A percentile compares a stretch with the other conserved stretches of the same genome.
These are phyloP conservation scores for Rhorus exstirpatorius DNA, from an alignment of 2,888 invertebrate genomes.

Conservation along the genomic window DNA sequence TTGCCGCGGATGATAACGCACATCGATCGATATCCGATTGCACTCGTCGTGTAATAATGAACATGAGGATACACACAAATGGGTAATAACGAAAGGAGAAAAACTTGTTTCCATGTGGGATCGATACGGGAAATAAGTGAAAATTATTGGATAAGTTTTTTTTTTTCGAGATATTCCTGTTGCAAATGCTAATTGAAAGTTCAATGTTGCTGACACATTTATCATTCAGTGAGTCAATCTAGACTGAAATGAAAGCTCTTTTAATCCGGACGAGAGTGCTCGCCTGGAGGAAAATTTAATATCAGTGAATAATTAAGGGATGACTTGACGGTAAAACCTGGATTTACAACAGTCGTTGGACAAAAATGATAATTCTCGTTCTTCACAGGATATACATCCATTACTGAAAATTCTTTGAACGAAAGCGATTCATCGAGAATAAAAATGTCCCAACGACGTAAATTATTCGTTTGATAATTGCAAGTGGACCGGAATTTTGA, in stretches of 20 bases:
- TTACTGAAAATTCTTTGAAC: too few species aligned
- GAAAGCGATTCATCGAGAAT: too few species aligned
- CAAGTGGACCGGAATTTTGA: too few species aligned
- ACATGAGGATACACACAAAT: background rate
- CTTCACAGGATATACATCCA: too few species aligned
- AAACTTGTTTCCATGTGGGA: background rate
- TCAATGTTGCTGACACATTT: background rate
- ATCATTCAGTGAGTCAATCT: background rate
- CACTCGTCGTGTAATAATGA: constrained; percentile 26
- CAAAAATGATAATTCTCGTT: too few species aligned
- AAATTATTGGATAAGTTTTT: constrained; percentile 22
- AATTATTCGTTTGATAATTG: too few species aligned
- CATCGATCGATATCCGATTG: constrained; percentile 59
- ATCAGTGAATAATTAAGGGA: too few species aligned
- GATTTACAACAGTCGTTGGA: too few species aligned
- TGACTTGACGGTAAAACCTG: too few species aligned
- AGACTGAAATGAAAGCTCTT: background rate
- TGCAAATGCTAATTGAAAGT: background rate
- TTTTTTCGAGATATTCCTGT: background rate
- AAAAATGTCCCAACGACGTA: too few species aligned
- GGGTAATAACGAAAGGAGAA: background rate
- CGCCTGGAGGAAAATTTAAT: background rate
- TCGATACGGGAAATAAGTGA: constrained; percentile 7
- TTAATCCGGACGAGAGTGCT: background rate
- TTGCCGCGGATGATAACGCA: constrained; percentile 34